These are phyloP conservation scores for Adelges cooleyi DNA, from an alignment of 1,140 invertebrate species.

Conservation along the genomic window DNA sequence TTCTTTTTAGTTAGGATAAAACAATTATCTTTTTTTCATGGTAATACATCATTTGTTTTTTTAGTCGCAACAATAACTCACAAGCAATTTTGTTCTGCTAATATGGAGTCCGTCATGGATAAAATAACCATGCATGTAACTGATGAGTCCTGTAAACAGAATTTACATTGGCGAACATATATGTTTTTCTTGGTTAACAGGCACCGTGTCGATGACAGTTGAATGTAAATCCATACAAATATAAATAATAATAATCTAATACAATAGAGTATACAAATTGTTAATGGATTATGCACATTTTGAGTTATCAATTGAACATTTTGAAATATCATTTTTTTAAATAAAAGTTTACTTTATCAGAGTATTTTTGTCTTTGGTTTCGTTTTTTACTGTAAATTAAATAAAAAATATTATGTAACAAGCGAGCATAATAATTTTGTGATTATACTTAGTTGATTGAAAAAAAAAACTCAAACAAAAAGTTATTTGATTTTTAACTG, in stretches of 20 bases:
- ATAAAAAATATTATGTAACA: too few relatives aligned
- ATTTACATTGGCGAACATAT: slow-evolving; percentile 28
- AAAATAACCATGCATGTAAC: slow-evolving; percentile 28
- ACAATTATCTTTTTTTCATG: not conserved
- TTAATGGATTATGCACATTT: slow-evolving; percentile 9
- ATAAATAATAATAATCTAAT: slow-evolving; percentile 10
- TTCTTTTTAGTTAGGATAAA: too few relatives aligned
- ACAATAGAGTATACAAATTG: slow-evolving; percentile 6
- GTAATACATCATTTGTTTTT: slow-evolving; percentile 11
- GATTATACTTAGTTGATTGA: too few relatives aligned
- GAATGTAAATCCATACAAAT: slow-evolving; percentile 9
- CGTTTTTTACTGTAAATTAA: too few relatives aligned
- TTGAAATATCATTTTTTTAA: not conserved
- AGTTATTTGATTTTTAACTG: too few relatives aligned
- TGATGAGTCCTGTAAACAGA: slow-evolving; percentile 28
- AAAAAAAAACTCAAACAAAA: too few relatives aligned
- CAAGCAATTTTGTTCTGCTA: slow-evolving; percentile 27
- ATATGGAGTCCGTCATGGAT: slow-evolving; percentile 29
- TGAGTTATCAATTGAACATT: not conserved
- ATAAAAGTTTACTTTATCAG: too few relatives aligned
- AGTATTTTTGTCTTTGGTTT: too few relatives aligned
- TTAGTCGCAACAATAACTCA: slow-evolving; percentile 28
- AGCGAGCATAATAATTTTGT: too few relatives aligned
- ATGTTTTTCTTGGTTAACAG: slow-evolving; percentile 26
- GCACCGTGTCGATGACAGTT: slow-evolving; percentile 24